Evolutionary conservation across 2,888 invertebrate species (phyloP).

Genomic region (Andricus curvator): DNA sequence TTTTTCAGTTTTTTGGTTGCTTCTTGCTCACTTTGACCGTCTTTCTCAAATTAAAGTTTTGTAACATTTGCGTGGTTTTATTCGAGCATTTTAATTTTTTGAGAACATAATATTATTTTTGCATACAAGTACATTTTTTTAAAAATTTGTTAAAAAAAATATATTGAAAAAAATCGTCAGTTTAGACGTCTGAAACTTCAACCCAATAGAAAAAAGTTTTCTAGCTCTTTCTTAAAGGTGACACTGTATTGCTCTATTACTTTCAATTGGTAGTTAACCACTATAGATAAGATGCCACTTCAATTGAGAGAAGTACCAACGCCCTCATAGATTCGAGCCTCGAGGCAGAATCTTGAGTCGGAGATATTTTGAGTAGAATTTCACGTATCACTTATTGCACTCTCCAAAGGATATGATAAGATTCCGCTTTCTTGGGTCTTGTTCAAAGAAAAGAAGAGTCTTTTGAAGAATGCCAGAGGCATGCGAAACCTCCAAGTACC

Average conservation of each 20-base stretch:
- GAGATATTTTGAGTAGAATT: conserved; percentile 2
- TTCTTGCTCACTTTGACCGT: too few species aligned
- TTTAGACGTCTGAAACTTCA: too few species aligned
- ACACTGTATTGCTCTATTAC: neutral
- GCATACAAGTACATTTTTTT: too few species aligned
- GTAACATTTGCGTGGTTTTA: too few species aligned
- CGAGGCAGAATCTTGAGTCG: neutral
- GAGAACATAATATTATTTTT: too few species aligned
- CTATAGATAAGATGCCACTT: conserved; percentile 2
- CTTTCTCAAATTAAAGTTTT: too few species aligned
- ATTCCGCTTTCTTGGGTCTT: neutral
- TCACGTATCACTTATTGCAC: conserved; percentile 3
- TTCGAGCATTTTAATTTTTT: too few species aligned
- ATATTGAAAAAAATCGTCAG: too few species aligned
- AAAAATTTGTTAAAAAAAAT: too few species aligned
- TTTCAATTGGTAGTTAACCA: conserved; percentile 8
- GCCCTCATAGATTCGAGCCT: neutral
- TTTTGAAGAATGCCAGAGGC: neutral
- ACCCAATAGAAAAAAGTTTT: neutral
- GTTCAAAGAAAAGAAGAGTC: neutral
- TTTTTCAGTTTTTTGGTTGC: too few species aligned
- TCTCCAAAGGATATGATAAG: neutral
- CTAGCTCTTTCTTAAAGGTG: neutral
- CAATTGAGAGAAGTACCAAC: neutral
- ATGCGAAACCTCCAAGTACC: neutral